Evolutionary conservation across 2,113 vertebrate genomes (phyloP).

Genomic region (Labeo rohita): DNA sequence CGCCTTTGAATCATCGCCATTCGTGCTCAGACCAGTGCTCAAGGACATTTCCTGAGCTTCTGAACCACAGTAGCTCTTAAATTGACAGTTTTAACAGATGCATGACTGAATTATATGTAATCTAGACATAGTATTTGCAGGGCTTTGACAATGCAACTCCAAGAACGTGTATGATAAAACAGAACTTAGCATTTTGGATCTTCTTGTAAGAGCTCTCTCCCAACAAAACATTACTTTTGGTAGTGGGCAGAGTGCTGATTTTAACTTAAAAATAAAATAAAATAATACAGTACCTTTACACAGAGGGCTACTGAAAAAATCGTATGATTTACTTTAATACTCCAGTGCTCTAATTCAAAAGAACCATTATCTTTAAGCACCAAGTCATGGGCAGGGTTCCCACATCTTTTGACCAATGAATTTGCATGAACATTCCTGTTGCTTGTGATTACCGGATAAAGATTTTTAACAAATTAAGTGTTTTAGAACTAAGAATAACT

Average conservation of each 20-base stretch:
- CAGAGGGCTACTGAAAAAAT: neutral
- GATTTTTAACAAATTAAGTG: neutral
- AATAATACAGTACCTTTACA: neutral
- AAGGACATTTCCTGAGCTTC: neutral
- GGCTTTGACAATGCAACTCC: neutral
- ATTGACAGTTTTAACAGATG: neutral
- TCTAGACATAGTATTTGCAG: neutral
- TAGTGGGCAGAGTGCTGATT: neutral
- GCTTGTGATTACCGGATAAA: neutral
- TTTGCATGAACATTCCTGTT: neutral
- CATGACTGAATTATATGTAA: neutral
- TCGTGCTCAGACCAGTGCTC: neutral
- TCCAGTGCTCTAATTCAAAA: slow-evolving; percentile 6
- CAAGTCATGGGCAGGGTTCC: neutral
- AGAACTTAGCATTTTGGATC: neutral
- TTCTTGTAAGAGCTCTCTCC: neutral
- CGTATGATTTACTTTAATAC: neutral
- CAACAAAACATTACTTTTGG: neutral
- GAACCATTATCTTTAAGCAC: slow-evolving; percentile 14
- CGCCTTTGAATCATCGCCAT: slow-evolving; percentile 44
- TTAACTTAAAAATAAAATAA: neutral
- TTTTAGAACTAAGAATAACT: neutral
- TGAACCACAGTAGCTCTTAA: slow-evolving; percentile 6
- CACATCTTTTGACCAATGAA: neutral
- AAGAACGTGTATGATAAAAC: neutral